A percentile compares a stretch with the other conserved stretches of the same genome.
Evolutionary conservation across 2,888 invertebrate genomes (phyloP).

Genomic region (Platerodrilus igneus): DNA sequence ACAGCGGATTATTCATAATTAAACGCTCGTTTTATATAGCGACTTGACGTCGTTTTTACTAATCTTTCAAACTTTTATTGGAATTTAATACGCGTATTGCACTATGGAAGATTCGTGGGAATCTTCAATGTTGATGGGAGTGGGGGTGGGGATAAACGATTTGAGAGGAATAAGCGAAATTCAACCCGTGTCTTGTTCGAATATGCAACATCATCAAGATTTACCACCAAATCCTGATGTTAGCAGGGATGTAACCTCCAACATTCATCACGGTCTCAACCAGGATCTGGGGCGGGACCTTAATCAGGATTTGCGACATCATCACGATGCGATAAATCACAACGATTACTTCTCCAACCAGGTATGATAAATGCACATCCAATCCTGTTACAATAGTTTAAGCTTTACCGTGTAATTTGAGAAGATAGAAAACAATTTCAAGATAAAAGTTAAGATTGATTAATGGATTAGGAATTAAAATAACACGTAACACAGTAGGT

Average conservation of each 20-base stretch:
- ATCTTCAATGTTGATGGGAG: constrained; percentile 48
- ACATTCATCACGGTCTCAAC: constrained; percentile 39
- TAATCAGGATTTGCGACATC: constrained; percentile 34
- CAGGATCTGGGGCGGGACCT: constrained; percentile 38
- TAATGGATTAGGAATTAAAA: constrained; percentile 10
- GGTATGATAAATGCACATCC: constrained; percentile 29
- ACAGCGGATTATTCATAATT: constrained; percentile 16
- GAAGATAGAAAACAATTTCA: constrained; percentile 3
- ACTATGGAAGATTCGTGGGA: constrained; percentile 50
- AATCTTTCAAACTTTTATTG: neutral
- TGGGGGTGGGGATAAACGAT: constrained; percentile 45
- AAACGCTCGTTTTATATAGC: constrained; percentile 16
- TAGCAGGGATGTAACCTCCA: constrained; percentile 31
- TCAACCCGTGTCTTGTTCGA: constrained; percentile 33
- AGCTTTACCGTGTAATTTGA: constrained; percentile 2
- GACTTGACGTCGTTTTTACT: too few relatives aligned
- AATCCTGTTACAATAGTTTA: constrained; percentile 7
- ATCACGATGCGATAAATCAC: constrained; percentile 32
- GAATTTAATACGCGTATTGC: constrained; percentile 28
- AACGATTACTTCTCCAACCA: constrained; percentile 40
- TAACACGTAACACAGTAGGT: constrained; percentile 18
- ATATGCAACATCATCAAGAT: constrained; percentile 36
- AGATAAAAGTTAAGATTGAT: constrained; percentile 8
- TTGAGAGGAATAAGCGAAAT: constrained; percentile 41
- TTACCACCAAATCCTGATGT: constrained; percentile 28